Evolutionary conservation across 2,797 vertebrate species (phyloP), one percentile per base, ranked within the genome.

Genomic region (Onychomys arenicola): DNA sequence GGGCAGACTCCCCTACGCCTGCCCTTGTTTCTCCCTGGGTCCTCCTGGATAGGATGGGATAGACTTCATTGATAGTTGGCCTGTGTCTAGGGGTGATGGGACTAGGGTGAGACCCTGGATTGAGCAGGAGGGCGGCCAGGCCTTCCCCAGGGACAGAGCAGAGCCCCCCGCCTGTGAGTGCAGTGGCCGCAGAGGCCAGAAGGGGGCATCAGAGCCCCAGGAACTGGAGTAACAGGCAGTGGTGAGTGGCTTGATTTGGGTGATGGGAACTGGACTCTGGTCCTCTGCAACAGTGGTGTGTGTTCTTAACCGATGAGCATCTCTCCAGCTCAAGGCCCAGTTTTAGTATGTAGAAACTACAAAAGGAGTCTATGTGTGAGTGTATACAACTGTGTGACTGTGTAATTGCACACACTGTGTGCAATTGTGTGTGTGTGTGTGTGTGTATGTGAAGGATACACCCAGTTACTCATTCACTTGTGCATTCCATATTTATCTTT

Each of bases 31-130:
- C 43, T 78, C 29, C 55, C 40, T 57, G 8, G n/a, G 49, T 52
- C 59, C 27, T 34, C 37, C 57, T 8, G 86, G 40, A 5, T 17
- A 52, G 25, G 55, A 13, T 1, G 40, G 25, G 1, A 25, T 0
- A 10, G 40, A 34, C 27, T 4, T 73, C 78, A 11, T 0, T 0
- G 71, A 59, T 13, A n/a, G 4, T 0, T 0, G 6, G 16, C 29
- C 19, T 5, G 7, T 59, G 29, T 61, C 37, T 59, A 71, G 55
- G 37, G 55, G 25, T 32, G 27, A 6, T 43, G 37, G 80, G 32
- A 27, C 43, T n/a, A 25, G 6, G 6, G 6, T 2, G 43, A 32
- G 78, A 23, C 0, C 40, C 83, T 46, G 57, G 23, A 34, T 55
- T 34, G 81, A 61, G 40, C 8, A 12, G 9, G 25, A 76, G 29